Evolutionary conservation across 2,888 invertebrate species (phyloP), one percentile per base, ranked within the genome.

Genomic region (Nymphalis polychloros): DNA sequence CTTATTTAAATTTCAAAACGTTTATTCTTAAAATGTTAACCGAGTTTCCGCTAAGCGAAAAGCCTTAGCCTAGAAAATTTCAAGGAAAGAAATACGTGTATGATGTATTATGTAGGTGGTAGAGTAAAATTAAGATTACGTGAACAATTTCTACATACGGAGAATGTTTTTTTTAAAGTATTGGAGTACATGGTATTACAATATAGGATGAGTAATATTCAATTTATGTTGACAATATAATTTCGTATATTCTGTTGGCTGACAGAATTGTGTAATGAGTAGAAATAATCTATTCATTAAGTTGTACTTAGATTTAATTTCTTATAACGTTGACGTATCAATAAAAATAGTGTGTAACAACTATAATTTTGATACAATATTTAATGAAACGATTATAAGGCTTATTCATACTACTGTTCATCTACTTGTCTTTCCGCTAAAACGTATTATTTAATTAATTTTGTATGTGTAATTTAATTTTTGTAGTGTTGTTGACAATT

Each of bases 61-160:
- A 19, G 35, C 19, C 19, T 35, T 57, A 41, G 17, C 41, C 57
- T 41, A 57, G 41, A 35, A 57, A 57, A 57, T 57, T 57, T n/a
- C n/a, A 41, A 41, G 57, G 57, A 8, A 41, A n/a, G 57, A 57
- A 41, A 55, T n/a, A 55, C 31, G 17, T 8, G 41, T 57, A 17
- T 41, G 16, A 53, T 64, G 35, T 64, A 59, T 64, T 64, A 64
- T 59, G 64, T 64, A 64, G 20, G 57, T 20, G 49, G 52, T 19
- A 48, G 48, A 63, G 63, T 27, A 55, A 57, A 64, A 64, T 64
- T 64, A 57, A 57, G 64, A 64, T 57, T 41, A 57, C 57, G 10
- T 13, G 57, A 49, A 49, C 35, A 49, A 64, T 49, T 64, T 57
- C 27, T 57, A 57, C 48, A 31, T 55, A n/a, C n/a, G 49, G 49